Base-by-base conservation (phyloP, 1,140 invertebrate genomes). In the Chironomus tepperi region DNA sequence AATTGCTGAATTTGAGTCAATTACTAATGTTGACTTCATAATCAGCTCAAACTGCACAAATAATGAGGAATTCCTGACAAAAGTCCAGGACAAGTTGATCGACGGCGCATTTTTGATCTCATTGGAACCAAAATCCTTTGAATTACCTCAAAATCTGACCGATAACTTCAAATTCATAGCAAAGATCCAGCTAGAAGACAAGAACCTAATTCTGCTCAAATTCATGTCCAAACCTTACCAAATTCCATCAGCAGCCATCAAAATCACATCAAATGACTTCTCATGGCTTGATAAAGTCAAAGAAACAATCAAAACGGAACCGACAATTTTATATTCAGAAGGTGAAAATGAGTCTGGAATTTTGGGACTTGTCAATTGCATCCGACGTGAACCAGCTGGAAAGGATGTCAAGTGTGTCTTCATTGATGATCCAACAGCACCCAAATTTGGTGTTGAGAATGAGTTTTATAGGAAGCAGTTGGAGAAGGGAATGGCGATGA, bases 361-460 rank as follows among this genome's bases (percentile, higher is more conserved):
- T 42, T 77, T 95, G 18, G 95, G 95, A 34, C 82, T 97, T 9
- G 84, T 88, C 0, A 91, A 90, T 73, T 91, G 89, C 78, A 75
- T 91, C 0, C 81, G 86, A 75, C 86, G 82, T 78, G 90, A 92
- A 79, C 47, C 47, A 15, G 15, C 12, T 57, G 12, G 47, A 5
- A n/a, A n/a, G n/a, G n/a, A 83, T 1, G 77, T 83, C 12, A 80
- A 83, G 42, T 81, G 83, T 10, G 74, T 87, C 12, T 80, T 87
- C 6, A 83, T 88, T 16, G 81, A 84, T 76, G 86, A 87, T 74
- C 73, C 77, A 7, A 80, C 83, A 74, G 86, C 83, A 21, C 86
- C 86, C 0, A 75, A 80, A 21, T 88, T 88, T 74, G 83, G 83
- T 43, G 42, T 83, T 0, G 73, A 83, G 10, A 75, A 84, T 74